Evolutionary conservation across 92 coral and sea anemone species (phyloP), one percentile per base, ranked within the genome.

Genomic region (Hydrozoanthus gracilis): DNA sequence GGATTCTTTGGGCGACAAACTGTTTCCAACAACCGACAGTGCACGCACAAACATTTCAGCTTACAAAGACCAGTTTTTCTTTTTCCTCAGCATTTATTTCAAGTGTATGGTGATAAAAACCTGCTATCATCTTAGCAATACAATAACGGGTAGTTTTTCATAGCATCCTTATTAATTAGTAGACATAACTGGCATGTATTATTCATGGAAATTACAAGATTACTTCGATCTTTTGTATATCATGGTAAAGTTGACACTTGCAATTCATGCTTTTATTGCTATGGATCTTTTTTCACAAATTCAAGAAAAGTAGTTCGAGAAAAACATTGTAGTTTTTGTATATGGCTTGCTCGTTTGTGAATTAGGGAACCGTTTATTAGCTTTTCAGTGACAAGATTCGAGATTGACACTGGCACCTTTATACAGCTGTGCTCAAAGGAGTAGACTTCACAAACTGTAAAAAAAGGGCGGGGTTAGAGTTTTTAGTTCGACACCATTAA

Each of bases 341-440:
- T 49, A 74, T 74, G 56, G 18, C 54, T 48, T 65, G 18, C 17
- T 80, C 56, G 10, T 62, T 79, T 80, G 64, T 65, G 60, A 61
- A 79, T 46, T 79, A 45, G 16, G 72, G 49, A 14, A 65, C 65
- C 74, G 48, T 65, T 47, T 80, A 65, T 80, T 80, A 80, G 74
- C 49, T 44, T 80, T 80, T 80, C 39, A 65, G 73, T 66, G 85
- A 65, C 85, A 80, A 58, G 85, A 8, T 17, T 65, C 3, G 48
- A 80, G 85, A 47, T 51, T 80, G 85, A 80, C 85, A 80, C 74
- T 70, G 64, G 73, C 58, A 1, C 18, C 85, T 80, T 80, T 80
- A 80, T n/a, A 80, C 85, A 80, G 85, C 85, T 80, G 85, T 65
- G 35, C 15, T 27, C 51, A 14, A 1, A 62, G 74, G 44, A 48